Conservation (phyloP, 2,797 vertebrate species). For the Hybognathus amarus region DNA sequence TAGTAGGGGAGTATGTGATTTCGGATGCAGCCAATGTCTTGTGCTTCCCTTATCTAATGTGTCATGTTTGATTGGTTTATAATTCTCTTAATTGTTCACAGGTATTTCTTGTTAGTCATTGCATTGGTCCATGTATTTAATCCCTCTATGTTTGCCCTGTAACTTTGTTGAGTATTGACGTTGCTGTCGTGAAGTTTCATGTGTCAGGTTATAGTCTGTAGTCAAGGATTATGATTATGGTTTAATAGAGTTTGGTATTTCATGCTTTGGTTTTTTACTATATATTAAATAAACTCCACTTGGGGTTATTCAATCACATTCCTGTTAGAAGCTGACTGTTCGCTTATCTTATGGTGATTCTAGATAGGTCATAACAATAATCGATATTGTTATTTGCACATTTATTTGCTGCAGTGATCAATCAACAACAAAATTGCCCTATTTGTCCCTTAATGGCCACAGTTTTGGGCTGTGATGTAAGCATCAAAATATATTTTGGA, state of each 20-base stretch:
- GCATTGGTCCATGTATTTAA: background rate
- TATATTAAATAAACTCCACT: background rate
- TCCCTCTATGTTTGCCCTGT: background rate
- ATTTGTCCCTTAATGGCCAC: background rate
- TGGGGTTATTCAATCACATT: background rate
- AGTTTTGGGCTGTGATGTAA: background rate
- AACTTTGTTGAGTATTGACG: background rate
- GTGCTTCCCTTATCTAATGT: background rate
- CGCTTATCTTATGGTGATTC: background rate
- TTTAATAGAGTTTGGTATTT: background rate
- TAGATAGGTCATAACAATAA: background rate
- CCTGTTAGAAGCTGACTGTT: constrained; percentile 1
- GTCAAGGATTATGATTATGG: background rate
- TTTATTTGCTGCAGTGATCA: background rate
- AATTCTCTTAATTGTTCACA: background rate
- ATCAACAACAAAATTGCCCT: background rate
- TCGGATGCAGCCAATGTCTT: background rate
- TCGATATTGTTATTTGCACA: background rate
- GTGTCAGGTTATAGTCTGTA: no score
- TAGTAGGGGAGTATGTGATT: no score
- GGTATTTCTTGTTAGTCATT: background rate
- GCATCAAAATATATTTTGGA: background rate
- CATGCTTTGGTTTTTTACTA: background rate
- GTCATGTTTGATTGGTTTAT: background rate
- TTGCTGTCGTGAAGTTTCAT: background rate